Base-by-base conservation (phyloP, 2,888 invertebrate species). In the Drosophila dives region DNA sequence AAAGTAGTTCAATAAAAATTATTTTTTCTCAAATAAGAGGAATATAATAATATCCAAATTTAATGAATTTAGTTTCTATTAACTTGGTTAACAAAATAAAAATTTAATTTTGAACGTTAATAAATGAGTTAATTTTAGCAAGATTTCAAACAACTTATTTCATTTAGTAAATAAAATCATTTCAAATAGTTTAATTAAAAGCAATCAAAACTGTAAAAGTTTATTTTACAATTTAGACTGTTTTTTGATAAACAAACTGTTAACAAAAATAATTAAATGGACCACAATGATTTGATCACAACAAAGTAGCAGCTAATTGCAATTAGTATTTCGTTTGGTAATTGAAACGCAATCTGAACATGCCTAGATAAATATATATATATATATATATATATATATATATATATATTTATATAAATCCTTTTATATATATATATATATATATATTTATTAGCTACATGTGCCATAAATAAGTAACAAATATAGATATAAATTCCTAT, bases 401-500 rank as follows among this genome's bases (percentile, higher is more conserved):
- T n/a, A 20, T 10, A 34, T 23, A n/a, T 15, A 49, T n/a, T n/a
- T n/a, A n/a, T n/a, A 23, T 23, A 23, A 23, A 23, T 23, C 23
- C 2, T 2, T 23, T 1, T 23, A 1, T 23, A 2, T 3, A 32
- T 29, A n/a, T 17, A 17, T 34, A 5, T n/a, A n/a, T n/a, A 53
- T 32, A 23, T 12, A n/a, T n/a, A 53, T 23, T n/a, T 12, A n/a
- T 17, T 50, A n/a, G 6, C 32, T 34, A 33, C 4, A n/a, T 32
- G 17, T 49, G 12, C 3, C 6, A 1, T n/a, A 32, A 48, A 40
- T 40, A 40, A 26, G 15, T 3, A 26, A 15, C 23, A 23, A 15
- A 0, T 15, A 12, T 8, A 3, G 4, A 59, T 15, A 38, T 40
- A 51, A 34, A 69, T 58, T 55, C 40, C 34, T 51, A 49, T 73